Percentiles rank a stretch among this genome's conserved stretches.
Conservation (phyloP, 2,797 vertebrate species). For the Florisuga fusca region DNA sequence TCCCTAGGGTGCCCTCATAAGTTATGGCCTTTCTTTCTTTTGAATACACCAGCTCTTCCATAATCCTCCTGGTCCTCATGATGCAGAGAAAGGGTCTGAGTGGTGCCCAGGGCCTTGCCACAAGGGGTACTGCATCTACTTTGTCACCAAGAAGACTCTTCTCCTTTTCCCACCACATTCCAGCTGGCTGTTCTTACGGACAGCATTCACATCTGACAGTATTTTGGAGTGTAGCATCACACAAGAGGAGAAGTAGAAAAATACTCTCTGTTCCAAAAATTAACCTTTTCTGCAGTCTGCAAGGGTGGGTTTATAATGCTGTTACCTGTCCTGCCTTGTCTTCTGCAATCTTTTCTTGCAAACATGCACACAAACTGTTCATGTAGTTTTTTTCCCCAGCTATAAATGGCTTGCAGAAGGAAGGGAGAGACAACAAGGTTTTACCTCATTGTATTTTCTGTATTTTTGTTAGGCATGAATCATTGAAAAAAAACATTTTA, state of each 20-base stretch:
- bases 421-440: not conserved
- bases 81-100: not conserved
- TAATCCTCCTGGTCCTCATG: not conserved
- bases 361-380: not conserved
- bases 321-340: not conserved
- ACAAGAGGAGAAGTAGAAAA: not conserved
- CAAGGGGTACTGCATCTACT: rapidly evolving
- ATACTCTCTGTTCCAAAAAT: not conserved
- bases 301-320: not conserved
- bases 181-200: not conserved
- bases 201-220: not conserved
- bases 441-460: not conserved
- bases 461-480: not conserved
- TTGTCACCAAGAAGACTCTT: not conserved
- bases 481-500: not conserved
- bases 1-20: not conserved
- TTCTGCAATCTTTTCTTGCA: not conserved
- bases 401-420: not conserved
- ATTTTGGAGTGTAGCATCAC: not conserved
- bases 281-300: rapidly evolving
- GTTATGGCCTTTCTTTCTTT: not conserved
- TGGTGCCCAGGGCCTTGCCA: rapidly evolving
- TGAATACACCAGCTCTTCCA: not conserved
- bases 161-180: not conserved
- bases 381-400: not conserved